These are phyloP conservation scores for Myotis brandtii DNA, from an alignment of 2,113 vertebrate genomes.

Conservation along the genomic window DNA sequence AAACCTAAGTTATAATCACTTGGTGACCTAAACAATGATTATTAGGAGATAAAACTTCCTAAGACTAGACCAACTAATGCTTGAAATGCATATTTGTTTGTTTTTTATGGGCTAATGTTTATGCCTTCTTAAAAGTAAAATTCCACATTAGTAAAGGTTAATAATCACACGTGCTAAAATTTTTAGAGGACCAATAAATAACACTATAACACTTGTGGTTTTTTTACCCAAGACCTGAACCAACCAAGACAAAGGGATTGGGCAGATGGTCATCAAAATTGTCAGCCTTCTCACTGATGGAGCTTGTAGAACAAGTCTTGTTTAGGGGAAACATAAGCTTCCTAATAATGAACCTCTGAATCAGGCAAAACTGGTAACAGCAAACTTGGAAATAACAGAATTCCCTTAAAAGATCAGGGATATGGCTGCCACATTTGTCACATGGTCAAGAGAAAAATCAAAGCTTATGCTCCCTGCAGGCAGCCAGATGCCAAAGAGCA, in stretches of 20 bases:
- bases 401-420: not conserved
- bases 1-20: not conserved
- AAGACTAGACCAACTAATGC: not conserved
- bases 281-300: not conserved
- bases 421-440: not conserved
- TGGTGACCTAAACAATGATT: not conserved
- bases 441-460: not conserved
- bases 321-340: not conserved
- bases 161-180: not conserved
- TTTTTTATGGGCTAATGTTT: not conserved
- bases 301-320: not conserved
- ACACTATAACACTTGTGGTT: not conserved
- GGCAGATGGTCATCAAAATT: not conserved
- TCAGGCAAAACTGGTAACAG: not conserved
- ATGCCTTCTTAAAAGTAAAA: not conserved
- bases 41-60: not conserved
- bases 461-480: rapidly evolving
- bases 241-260: not conserved
- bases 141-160: not conserved
- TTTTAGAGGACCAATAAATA: not conserved
- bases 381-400: not conserved
- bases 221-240: not conserved
- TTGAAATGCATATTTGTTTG: not conserved
- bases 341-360: not conserved
- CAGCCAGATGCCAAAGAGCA: not conserved